Base-by-base conservation (phyloP, 2,888 invertebrate species). In the Conistra vaccinii region DNA sequence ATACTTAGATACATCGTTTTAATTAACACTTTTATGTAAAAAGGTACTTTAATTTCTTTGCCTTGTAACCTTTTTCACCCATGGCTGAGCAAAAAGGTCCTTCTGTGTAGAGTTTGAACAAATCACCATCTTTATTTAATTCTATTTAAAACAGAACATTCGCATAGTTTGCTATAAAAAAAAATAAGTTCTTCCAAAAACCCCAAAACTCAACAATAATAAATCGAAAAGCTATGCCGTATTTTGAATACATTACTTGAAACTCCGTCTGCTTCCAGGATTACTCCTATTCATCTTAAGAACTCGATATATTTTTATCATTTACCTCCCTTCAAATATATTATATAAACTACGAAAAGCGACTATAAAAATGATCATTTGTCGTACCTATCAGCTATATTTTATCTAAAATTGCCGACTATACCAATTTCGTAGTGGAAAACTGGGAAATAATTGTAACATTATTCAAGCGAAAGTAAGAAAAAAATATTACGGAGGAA, bases 321-420 rank as follows among this genome's bases (percentile, higher is more conserved):
- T 48, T 65, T 26, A 20, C 5, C 45, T 72, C 2, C 17, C 23
- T 61, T 23, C 3, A 48, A 62, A 76, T 14, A 69, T 67, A 69
- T 55, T 68, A 67, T 45, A 70, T 55, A 3, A 42, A 48, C 55
- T 32, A 53, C 65, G 9, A 45, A 48, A 72, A 70, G 14, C 39
- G 58, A 29, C 53, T 29, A 72, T 74, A 61, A 74, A 74, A 67
- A 69, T 35, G 20, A 66, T 60, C 45, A 68, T 76, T 51, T n/a
- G 39, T 76, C 69, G 58, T 63, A 1, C 23, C 58, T 79, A 77
- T 72, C 55, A 60, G 45, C 35, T 32, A 66, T 60, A 48, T 71
- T 69, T 74, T 39, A 76, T 76, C 73, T 69, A 53, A 29, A 84
- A 74, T 65, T 55, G 63, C 62, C 32, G 61, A 58, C 29, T 48